Evolutionary conservation across 2,888 invertebrate genomes (phyloP), one percentile per base, ranked within the genome.

Genomic region (Ptychoptera contaminata): DNA sequence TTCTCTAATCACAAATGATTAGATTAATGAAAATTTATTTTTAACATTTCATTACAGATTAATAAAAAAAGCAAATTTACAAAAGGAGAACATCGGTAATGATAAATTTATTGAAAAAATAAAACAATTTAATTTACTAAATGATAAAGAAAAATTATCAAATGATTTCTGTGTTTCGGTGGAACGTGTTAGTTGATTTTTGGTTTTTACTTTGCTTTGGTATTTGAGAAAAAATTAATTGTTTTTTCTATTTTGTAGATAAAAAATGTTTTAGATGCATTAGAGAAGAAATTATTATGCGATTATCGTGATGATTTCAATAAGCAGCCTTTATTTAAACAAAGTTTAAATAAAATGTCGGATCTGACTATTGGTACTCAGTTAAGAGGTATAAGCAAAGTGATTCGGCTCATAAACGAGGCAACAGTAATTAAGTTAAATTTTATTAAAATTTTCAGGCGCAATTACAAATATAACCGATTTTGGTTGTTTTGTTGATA

Each of bases 401-500:
- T n/a, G n/a, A n/a, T n/a, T n/a, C n/a, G n/a, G n/a, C n/a, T n/a
- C n/a, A n/a, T n/a, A n/a, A n/a, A 34, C 12, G 4, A 9, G 1
- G 11, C 15, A 12, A 37, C 8, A 15, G 34, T 44, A 30, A 29
- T n/a, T 14, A 46, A 44, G 31, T 60, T 8, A 36, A 48, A 15
- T 42, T 42, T 14, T 16, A 31, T 40, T 16, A 7, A 46, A 43
- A 23, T 40, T 51, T 62, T 2, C 53, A 78, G 88, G 93, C n/a
- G 76, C 79, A 2, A 81, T 93, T 1, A 74, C 73, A 12, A 93
- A 93, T 62, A 79, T 85, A 1, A 87, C 87, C 0, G 81, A 85
- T 49, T 94, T 94, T 62, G 94, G 94, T 1, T 82, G 83, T 43
- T 94, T 94, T 65, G 83, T 92, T 1, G 93, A 94, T 58, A 74